Evolutionary conservation across 2,888 invertebrate species (phyloP).

Genomic region (Aphidoletes aphidimyza): DNA sequence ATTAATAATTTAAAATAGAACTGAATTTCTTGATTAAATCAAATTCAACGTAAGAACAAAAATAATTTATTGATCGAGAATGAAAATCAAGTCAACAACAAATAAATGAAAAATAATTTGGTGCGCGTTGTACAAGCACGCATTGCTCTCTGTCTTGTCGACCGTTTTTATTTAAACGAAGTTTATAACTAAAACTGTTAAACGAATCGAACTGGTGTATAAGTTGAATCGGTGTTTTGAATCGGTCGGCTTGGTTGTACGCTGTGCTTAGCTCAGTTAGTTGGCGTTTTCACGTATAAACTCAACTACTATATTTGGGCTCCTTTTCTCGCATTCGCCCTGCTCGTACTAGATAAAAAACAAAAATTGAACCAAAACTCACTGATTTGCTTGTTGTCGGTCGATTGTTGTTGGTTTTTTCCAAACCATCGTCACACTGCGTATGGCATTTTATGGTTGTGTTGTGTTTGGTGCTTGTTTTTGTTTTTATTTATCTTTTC

Average conservation of each 20-base stretch:
- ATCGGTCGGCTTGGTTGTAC: neutral
- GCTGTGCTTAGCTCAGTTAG: no score
- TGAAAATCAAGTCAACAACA: neutral
- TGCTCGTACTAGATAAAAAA: conserved; percentile 25
- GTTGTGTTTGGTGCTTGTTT: neutral
- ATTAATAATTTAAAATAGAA: neutral
- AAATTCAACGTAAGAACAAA: neutral
- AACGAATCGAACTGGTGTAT: neutral
- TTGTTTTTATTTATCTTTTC: no score
- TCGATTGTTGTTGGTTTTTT: neutral
- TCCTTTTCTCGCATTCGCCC: neutral
- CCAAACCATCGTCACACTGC: conserved; percentile 30
- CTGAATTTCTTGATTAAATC: neutral
- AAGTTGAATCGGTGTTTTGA: neutral
- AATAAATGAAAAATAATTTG: neutral
- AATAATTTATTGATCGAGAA: no score
- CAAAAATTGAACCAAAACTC: neutral
- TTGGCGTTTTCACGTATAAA: neutral
- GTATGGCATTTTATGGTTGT: neutral
- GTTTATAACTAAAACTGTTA: conserved; percentile 23
- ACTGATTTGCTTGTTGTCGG: neutral
- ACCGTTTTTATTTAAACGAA: conserved; percentile 47
- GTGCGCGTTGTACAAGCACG: neutral
- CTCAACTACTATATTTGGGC: neutral
- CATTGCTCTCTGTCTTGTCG: conserved; percentile 11